Percentiles rank a stretch among this genome's conserved stretches.
Evolutionary conservation across 2,888 invertebrate species (phyloP).

Genomic region (Caradrina kadenii): DNA sequence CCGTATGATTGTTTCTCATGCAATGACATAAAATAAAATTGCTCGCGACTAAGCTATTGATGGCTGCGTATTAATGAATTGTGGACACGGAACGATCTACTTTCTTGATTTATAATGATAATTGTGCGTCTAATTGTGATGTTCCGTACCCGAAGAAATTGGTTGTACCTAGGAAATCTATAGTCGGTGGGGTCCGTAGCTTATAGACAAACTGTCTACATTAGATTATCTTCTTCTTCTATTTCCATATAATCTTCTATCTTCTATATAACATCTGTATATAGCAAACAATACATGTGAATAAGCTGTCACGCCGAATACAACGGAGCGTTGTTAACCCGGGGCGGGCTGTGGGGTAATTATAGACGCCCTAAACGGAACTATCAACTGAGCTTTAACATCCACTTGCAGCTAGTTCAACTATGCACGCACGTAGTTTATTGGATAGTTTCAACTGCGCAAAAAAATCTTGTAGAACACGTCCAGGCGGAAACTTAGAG

Average conservation of each 20-base stretch:
- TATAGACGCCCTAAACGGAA: not conserved
- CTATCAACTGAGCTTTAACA: not conserved
- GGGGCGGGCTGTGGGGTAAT: not conserved
- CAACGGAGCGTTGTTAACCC: not conserved
- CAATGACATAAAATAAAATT: no score
- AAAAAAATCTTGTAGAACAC: not conserved
- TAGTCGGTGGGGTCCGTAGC: not conserved
- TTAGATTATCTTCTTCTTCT: not conserved
- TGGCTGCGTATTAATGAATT: not conserved
- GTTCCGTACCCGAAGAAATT: no score
- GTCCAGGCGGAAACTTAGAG: no score
- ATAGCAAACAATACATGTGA: not conserved
- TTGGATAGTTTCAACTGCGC: no score
- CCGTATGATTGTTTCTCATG: no score
- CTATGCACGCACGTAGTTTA: no score
- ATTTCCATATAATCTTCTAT: not conserved
- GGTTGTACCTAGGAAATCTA: not conserved
- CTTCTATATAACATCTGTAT: not conserved
- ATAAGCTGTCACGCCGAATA: not conserved
- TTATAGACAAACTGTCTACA: not conserved
- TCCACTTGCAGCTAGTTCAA: not conserved
- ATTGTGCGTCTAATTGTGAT: not conserved
- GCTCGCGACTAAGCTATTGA: conserved; percentile 11
- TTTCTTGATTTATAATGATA: conserved; percentile 8
- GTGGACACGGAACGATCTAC: not conserved